phyloP scores from a whole-genome alignment of 2,888 invertebrate genomes.

The Xylophagus ater region DNA sequence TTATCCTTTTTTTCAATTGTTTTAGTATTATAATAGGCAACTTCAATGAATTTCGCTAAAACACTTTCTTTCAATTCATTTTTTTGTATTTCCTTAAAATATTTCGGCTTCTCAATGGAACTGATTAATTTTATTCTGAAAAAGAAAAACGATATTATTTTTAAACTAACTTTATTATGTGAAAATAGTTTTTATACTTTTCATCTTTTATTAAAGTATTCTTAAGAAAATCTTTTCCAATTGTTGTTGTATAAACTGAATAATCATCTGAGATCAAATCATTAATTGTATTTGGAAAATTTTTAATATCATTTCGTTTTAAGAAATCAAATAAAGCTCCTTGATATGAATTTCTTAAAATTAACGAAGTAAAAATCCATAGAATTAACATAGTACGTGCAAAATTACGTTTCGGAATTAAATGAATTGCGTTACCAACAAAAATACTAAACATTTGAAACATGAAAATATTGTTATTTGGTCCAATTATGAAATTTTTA shows the following conservation, averaged over 20 bases:
- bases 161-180: not conserved
- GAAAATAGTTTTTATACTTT: not conserved
- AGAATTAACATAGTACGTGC: conserved; percentile 28
- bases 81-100: conserved; percentile 3
- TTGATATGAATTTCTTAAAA: conserved; percentile 28
- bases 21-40: conserved; percentile 6
- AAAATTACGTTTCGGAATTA: conserved; percentile 23
- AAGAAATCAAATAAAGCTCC: conserved; percentile 15
- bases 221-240: not conserved
- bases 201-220: not conserved
- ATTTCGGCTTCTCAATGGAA: conserved; percentile 1
- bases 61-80: conserved; percentile 3
- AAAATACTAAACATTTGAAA: conserved; percentile 4
- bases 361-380: conserved; percentile 28
- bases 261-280: not conserved
- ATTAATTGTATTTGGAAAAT: not conserved
- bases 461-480: not conserved
- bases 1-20: not conserved
- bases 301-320: conserved; percentile 4
- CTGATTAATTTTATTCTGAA: conserved; percentile 1
- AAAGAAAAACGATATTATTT: too few relatives aligned
- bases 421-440: not conserved
- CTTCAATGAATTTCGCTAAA: conserved; percentile 2
- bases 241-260: not conserved
- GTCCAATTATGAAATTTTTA: conserved; percentile 7